Evolutionary conservation across 2,113 vertebrate genomes (phyloP).

Genomic region (Odocoileus hemionus): DNA sequence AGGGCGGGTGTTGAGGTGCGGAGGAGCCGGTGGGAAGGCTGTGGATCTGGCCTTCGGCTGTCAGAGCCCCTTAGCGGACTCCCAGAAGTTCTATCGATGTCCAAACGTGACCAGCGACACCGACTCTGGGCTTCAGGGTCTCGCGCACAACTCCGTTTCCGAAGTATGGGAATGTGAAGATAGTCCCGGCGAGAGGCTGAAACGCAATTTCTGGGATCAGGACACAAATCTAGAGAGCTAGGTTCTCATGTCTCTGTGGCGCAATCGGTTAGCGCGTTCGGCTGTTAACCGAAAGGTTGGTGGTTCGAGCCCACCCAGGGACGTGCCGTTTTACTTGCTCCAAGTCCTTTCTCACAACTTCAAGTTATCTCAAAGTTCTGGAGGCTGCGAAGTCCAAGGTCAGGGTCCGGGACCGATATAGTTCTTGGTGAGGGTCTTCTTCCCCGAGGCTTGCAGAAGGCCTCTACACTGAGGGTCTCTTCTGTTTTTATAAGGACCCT

Average conservation of each 20-base stretch:
- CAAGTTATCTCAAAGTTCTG: not conserved
- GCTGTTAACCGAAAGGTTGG: conserved; percentile 57
- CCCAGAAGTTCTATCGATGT: not conserved
- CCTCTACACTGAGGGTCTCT: not conserved
- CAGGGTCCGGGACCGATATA: not conserved
- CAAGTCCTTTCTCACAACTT: not conserved
- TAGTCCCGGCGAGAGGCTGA: not conserved
- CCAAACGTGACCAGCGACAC: not conserved
- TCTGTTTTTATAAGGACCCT: not conserved
- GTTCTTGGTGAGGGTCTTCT: not conserved
- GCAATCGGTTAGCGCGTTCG: conserved; percentile 49
- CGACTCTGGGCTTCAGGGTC: not conserved
- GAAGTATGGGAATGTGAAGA: fast-evolving
- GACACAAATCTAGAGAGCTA: fast-evolving
- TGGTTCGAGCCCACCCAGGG: conserved; percentile 53
- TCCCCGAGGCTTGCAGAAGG: not conserved
- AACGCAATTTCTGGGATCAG: not conserved
- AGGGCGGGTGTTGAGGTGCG: no score
- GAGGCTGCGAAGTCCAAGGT: not conserved
- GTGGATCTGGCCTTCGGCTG: not conserved
- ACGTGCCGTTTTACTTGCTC: fast-evolving
- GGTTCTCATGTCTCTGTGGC: fast-evolving
- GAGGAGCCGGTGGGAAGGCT: not conserved
- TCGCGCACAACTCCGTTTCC: not conserved
- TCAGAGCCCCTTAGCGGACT: not conserved